Evolutionary conservation across 2,888 invertebrate species (phyloP).

Genomic region (Plebejus anna): DNA sequence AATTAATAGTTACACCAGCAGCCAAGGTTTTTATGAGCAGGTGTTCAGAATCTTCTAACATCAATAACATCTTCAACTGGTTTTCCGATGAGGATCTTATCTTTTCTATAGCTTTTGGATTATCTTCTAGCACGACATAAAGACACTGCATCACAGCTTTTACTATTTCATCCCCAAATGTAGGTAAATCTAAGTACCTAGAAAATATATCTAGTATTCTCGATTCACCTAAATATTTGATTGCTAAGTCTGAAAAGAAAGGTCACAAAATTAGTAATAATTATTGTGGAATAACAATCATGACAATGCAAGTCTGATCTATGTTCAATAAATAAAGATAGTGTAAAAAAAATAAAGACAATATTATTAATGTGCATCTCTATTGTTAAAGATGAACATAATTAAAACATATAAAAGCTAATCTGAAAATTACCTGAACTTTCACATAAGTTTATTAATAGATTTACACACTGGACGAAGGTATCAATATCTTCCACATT

Average conservation of each 20-base stretch:
- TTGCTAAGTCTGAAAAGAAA: constrained; percentile 72
- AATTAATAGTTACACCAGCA: constrained; percentile 80
- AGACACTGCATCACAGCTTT: constrained; percentile 83
- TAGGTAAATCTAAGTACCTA: constrained; percentile 78
- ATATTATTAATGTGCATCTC: no score
- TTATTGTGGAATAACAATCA: background rate
- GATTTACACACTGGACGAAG: constrained; percentile 83
- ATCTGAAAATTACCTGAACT: constrained; percentile 68
- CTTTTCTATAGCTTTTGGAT: constrained; percentile 76
- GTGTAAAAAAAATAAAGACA: no score
- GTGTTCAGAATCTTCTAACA: constrained; percentile 57
- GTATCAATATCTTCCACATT: constrained; percentile 82
- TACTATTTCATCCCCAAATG: constrained; percentile 79
- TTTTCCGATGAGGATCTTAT: constrained; percentile 73
- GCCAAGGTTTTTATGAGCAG: constrained; percentile 78
- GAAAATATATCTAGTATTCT: constrained; percentile 80
- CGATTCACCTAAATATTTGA: constrained; percentile 83
- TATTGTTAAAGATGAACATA: no score
- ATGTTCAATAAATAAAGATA: no score
- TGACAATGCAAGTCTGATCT: no score
- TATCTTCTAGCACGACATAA: constrained; percentile 86
- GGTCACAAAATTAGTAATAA: constrained; percentile 15
- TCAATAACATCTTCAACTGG: constrained; percentile 62
- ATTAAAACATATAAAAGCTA: background rate
- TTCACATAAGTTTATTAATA: constrained; percentile 86